Evolutionary conservation across 2,797 vertebrate species (phyloP).

Genomic region (Dryobates pubescens): DNA sequence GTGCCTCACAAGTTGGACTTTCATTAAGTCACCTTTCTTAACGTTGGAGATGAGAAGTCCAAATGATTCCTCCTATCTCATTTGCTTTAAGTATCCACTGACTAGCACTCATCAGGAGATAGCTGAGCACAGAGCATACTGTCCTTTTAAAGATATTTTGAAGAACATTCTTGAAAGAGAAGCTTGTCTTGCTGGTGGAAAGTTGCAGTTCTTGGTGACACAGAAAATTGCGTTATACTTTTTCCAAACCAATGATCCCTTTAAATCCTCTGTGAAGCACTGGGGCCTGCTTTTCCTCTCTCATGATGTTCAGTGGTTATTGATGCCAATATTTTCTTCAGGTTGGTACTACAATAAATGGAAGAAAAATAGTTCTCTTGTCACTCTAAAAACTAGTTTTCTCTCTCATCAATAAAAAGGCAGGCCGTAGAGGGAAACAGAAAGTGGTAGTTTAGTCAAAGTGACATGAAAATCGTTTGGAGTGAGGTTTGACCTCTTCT

Average conservation of each 20-base stretch:
- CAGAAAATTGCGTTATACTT: background rate
- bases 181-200: background rate
- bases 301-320: background rate
- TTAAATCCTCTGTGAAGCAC: background rate
- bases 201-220: background rate
- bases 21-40: background rate
- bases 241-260: background rate
- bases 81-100: background rate
- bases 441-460: background rate
- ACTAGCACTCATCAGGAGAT: background rate
- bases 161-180: background rate
- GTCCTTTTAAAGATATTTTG: background rate
- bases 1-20: background rate
- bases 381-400: background rate
- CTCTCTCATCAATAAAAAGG: background rate
- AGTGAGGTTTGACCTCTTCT: background rate
- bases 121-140: background rate
- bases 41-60: background rate
- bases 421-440: background rate
- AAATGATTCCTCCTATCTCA: background rate
- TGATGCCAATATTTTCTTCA: background rate
- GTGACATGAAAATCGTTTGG: background rate
- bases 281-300: background rate
- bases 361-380: background rate
- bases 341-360: background rate